Evolutionary conservation across 64 coral and sea anemone species (phyloP).

Genomic region (Montipora capricornis): DNA sequence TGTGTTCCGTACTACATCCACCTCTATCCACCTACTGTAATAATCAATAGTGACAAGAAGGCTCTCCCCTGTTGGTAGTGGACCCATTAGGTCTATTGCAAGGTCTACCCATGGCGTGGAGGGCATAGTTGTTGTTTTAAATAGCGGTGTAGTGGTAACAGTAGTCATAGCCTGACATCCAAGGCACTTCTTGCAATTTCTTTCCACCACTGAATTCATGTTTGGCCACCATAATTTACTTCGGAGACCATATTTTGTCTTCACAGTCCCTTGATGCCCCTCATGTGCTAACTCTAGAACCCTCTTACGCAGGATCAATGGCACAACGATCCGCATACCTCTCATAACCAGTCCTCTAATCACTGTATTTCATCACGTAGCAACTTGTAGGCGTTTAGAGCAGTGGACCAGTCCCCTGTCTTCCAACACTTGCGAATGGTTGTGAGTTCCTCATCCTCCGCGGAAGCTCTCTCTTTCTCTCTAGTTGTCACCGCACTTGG

Average conservation of each 20-base stretch:
- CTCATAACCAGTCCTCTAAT: conserved; percentile 17
- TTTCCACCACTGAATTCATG: conserved; percentile 18
- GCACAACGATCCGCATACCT: conserved; percentile 20
- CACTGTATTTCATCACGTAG: conserved; percentile 21
- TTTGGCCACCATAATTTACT: conserved; percentile 54
- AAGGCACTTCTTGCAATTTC: conserved; percentile 2
- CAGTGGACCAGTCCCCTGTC: conserved; percentile 10
- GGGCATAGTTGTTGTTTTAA: conserved; percentile 41
- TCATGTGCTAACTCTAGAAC: conserved; percentile 23
- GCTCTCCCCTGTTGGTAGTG: conserved; percentile 1
- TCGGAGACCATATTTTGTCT: conserved; percentile 37
- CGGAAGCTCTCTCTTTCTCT: too few relatives aligned
- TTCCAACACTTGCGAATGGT: conserved; percentile 3
- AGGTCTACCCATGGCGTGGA: conserved; percentile 24
- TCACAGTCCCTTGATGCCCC: conserved; percentile 29
- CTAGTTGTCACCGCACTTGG: too few relatives aligned
- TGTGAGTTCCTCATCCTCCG: conserved; percentile 24
- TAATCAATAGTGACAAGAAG: conserved; percentile 26
- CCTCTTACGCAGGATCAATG: neutral
- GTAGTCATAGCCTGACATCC: conserved; percentile 7
- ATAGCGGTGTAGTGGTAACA: neutral
- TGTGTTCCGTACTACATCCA: conserved; percentile 34
- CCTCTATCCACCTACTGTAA: conserved; percentile 44
- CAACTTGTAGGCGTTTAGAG: conserved; percentile 4
- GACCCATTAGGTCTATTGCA: conserved; percentile 16